phyloP scores from a whole-genome alignment of 2,113 vertebrate species.

The Excalfactoria chinensis region DNA sequence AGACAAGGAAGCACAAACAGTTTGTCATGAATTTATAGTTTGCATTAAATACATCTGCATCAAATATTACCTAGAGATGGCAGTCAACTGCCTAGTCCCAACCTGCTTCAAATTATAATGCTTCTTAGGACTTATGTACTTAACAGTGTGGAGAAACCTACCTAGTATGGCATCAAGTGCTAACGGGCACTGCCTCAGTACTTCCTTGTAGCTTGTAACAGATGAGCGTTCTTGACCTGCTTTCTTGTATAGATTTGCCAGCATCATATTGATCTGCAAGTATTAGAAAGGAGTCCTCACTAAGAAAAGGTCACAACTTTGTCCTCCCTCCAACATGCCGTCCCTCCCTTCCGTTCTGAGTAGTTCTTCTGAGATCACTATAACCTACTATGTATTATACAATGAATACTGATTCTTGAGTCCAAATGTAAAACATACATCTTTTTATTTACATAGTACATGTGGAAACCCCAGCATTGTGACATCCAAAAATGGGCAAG shows the following conservation, averaged over 20 bases:
- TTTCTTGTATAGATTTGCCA: constrained; percentile 96
- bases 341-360: background rate
- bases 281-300: background rate
- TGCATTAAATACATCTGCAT: no score
- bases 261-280: constrained; percentile 97
- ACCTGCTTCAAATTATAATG: background rate
- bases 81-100: background rate
- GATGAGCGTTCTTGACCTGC: constrained; percentile 97
- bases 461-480: background rate
- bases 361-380: background rate
- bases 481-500: background rate
- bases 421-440: background rate
- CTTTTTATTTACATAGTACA: background rate
- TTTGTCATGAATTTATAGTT: background rate
- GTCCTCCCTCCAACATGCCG: background rate
- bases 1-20: background rate
- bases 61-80: accelerated
- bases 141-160: constrained; percentile 35
- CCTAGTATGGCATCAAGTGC: constrained; percentile 97
- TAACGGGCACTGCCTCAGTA: constrained; percentile 95
- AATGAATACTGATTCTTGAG: background rate
- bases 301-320: background rate
- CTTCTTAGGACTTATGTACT: background rate
- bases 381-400: accelerated
- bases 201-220: constrained; percentile 97